phyloP scores from a whole-genome alignment of 2,113 vertebrate genomes.

The Limanda limanda region DNA sequence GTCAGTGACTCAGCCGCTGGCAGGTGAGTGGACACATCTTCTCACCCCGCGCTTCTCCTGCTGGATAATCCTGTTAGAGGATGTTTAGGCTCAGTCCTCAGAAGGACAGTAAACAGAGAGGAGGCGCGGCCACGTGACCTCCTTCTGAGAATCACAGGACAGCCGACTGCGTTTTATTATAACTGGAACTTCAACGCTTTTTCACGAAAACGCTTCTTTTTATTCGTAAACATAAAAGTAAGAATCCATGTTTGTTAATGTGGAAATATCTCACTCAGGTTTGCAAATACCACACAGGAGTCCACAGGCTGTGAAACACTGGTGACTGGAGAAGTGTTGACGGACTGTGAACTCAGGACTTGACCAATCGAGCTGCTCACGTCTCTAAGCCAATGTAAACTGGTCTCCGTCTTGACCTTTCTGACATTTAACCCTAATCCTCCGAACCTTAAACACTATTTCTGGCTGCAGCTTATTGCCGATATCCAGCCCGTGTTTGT shows the following conservation, averaged over 20 bases:
- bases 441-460: constrained; percentile 75
- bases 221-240: too few species aligned
- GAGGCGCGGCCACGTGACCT: constrained; percentile 41
- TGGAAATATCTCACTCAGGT: too few species aligned
- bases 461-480: constrained; percentile 70
- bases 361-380: constrained; percentile 42
- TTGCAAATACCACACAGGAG: too few species aligned
- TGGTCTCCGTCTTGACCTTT: constrained; percentile 71
- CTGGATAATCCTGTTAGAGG: constrained; percentile 61
- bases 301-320: too few species aligned
- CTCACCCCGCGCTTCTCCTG: constrained; percentile 33
- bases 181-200: too few species aligned
- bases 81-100: constrained; percentile 64
- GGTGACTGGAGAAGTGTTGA: too few species aligned
- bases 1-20: constrained; percentile 9
- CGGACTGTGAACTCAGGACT: not conserved
- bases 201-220: too few species aligned
- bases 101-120: constrained; percentile 57
- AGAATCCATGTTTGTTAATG: too few species aligned
- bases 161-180: not conserved
- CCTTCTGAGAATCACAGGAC: not conserved
- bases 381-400: constrained; percentile 70
- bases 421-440: constrained; percentile 81
- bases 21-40: constrained; percentile 39
- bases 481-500: constrained; percentile 51